Evolutionary conservation across 2,797 vertebrate species (phyloP).

Genomic region (Lagorchestes hirsutus): DNA sequence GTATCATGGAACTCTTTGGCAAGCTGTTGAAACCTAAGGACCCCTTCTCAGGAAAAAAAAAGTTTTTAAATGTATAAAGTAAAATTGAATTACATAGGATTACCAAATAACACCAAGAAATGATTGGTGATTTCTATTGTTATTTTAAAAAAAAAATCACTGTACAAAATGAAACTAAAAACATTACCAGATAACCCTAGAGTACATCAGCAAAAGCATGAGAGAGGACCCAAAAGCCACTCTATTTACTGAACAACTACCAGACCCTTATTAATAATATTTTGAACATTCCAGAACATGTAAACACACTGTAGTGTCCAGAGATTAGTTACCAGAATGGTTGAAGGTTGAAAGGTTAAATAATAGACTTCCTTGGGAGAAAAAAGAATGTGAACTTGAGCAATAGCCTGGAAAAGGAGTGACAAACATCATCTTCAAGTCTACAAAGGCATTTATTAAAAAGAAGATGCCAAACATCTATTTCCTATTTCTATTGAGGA

Average conservation of each 20-base stretch:
- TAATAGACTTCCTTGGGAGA: slow-evolving; percentile 42
- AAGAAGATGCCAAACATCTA: slow-evolving; percentile 38
- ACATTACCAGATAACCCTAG: slow-evolving; percentile 16
- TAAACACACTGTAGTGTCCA: background rate
- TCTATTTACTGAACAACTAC: slow-evolving; percentile 44
- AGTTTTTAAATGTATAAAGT: background rate
- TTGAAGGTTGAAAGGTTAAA: slow-evolving; percentile 32
- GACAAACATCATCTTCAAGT: slow-evolving; percentile 40
- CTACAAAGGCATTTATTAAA: slow-evolving; percentile 48
- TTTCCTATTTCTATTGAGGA: slow-evolving; percentile 28
- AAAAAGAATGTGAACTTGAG: slow-evolving; percentile 44
- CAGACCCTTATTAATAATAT: slow-evolving; percentile 3
- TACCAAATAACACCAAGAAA: slow-evolving; percentile 27
- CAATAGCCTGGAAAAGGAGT: slow-evolving; percentile 28
- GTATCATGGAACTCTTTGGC: background rate
- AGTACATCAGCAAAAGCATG: slow-evolving; percentile 35
- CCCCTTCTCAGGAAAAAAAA: background rate
- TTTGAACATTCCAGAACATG: slow-evolving; percentile 35
- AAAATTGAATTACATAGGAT: background rate
- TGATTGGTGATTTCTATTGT: slow-evolving; percentile 5
- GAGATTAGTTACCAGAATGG: slow-evolving; percentile 53
- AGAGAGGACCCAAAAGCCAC: slow-evolving; percentile 39
- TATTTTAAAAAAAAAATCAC: slow-evolving; percentile 40
- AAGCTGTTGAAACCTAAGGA: background rate
- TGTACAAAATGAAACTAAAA: slow-evolving; percentile 59